Base-by-base conservation (phyloP, 2,113 vertebrate genomes). In the Solenodon paradoxus region DNA sequence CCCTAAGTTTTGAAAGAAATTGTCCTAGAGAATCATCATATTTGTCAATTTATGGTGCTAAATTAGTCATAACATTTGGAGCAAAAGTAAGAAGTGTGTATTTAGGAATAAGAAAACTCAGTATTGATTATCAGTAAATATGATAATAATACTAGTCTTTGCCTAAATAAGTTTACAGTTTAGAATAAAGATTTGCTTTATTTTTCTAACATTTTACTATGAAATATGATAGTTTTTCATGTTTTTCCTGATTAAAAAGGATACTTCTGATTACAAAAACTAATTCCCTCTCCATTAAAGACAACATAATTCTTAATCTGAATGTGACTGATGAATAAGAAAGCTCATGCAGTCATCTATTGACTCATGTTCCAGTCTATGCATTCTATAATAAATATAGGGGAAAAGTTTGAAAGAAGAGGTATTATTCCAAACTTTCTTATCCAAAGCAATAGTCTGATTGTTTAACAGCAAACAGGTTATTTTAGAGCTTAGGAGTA, bases 261-360 rank as follows among this genome's bases (percentile, higher is more conserved):
- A 99, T 0, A 98, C 99, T 94, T 98, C 99, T 0, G 97, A 98
- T 3, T 99, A 99, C 87, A 99, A 99, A 92, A 99, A 99, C 97
- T 98, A 99, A 95, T 99, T 99, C 93, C 99, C 98, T 63, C 98
- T 99, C 99, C 94, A 99, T 99, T 98, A 99, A 99, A 98, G 99
- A 99, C 17, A 99, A 98, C 0, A 86, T 99, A 88, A 94, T 98
- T 88, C 93, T 98, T 40, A 98, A 99, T 2, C 97, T 93, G 82
- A n/a, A 98, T 99, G 89, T 98, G 98, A 90, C 99, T 98, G 87
- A 99, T 99, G 98, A 99, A 99, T 97, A 99, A 99, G 98, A 99
- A 99, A 98, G 98, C 98, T 90, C 99, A 99, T 82, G 97, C 98
- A 93, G 0, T 83, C 94, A 99, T 99, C 90, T 98, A 98, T 32